These are phyloP conservation scores for Mesembrinibis cayennensis DNA, from an alignment of 2,113 vertebrate species.

Conservation along the genomic window DNA sequence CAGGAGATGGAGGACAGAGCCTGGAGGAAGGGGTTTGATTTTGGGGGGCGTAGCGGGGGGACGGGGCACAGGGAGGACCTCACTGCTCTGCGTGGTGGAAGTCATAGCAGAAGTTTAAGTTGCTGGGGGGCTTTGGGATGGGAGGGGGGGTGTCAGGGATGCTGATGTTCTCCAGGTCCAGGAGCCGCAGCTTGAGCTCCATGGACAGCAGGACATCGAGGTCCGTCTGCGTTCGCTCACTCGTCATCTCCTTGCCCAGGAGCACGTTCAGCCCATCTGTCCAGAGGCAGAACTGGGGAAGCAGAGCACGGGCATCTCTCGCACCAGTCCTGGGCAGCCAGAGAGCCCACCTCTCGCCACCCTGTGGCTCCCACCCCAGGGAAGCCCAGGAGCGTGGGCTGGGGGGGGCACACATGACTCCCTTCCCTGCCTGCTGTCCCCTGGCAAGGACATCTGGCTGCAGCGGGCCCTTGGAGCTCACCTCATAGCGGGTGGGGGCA, in stretches of 20 bases:
- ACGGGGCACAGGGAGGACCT: background rate
- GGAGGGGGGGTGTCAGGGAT: slow-evolving; percentile 88
- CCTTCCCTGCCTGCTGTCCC: background rate
- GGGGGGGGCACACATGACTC: background rate
- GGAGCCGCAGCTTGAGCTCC: slow-evolving; percentile 94
- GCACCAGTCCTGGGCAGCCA: background rate
- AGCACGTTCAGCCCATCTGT: slow-evolving; percentile 91
- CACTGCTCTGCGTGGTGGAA: slow-evolving; percentile 87
- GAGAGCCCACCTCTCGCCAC: background rate
- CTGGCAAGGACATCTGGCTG: background rate
- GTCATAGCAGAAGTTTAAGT: slow-evolving; percentile 95
- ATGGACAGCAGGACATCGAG: slow-evolving; percentile 94
- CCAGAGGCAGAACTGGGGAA: slow-evolving; percentile 91
- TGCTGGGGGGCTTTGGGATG: slow-evolving; percentile 91
- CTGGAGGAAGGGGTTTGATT: background rate
- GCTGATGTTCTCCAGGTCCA: slow-evolving; percentile 93
- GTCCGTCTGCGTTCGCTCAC: slow-evolving; percentile 89
- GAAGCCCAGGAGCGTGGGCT: background rate
- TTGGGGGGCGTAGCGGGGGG: accelerated
- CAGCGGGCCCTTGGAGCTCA: slow-evolving; percentile 64
- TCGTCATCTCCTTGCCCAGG: slow-evolving; percentile 90
- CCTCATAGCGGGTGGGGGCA: slow-evolving; percentile 88
- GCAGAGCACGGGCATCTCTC: background rate
- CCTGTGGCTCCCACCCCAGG: background rate
- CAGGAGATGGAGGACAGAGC: background rate